Conservation (phyloP, 2,888 invertebrate species). For the Nemoura dubitans region DNA sequence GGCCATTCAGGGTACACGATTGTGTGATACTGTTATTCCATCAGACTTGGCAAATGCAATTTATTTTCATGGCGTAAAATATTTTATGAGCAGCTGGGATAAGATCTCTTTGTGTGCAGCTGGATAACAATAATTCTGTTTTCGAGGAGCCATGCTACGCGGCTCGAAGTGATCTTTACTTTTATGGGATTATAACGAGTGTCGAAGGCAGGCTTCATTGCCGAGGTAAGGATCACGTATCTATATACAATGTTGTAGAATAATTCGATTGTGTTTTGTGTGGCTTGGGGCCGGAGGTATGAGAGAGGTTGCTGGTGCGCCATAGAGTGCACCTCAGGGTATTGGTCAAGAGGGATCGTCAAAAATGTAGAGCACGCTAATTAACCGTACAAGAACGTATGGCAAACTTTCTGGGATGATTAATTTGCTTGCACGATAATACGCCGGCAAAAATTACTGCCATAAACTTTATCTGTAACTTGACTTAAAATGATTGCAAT, state of each 20-base stretch:
- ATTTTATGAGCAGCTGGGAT: constrained; percentile 34
- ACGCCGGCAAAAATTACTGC: background rate
- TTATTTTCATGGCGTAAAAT: constrained; percentile 1
- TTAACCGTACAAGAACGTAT: too few species aligned
- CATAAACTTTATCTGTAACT: too few species aligned
- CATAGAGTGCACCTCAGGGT: background rate
- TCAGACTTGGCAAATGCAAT: constrained; percentile 18
- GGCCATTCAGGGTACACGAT: constrained; percentile 25
- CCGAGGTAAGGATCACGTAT: background rate
- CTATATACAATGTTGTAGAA: background rate
- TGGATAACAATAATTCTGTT: constrained; percentile 30
- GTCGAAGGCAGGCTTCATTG: background rate
- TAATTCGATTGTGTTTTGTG: background rate
- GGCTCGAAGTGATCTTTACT: background rate
- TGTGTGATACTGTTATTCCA: constrained; percentile 30
- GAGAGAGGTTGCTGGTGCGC: background rate
- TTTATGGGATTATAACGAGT: constrained; percentile 41
- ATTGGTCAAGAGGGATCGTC: background rate
- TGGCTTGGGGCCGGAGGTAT: background rate
- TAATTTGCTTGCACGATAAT: background rate
- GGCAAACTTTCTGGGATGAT: background rate
- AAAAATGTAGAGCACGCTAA: background rate
- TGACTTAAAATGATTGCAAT: too few species aligned
- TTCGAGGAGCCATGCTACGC: background rate
- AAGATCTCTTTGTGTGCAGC: constrained; percentile 16